These are phyloP conservation scores for Manis crassicaudata DNA, from an alignment of 2,797 vertebrate species.

Conservation along the genomic window DNA sequence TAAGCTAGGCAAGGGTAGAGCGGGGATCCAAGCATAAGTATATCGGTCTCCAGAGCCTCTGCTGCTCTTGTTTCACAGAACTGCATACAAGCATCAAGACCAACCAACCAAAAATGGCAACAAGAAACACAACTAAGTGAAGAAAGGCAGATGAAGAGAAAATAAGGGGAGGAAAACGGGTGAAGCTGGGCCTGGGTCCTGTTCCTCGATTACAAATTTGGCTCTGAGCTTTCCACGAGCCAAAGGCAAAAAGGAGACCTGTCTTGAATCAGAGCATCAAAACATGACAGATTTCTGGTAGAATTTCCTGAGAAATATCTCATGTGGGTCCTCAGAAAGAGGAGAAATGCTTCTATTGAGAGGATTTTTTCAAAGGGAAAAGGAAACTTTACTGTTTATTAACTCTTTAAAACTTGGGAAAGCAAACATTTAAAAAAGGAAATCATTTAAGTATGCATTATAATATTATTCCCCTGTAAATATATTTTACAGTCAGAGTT, in stretches of 20 bases:
- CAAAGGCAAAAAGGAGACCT: background rate
- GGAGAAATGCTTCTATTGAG: constrained; percentile 32
- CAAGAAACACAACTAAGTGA: background rate
- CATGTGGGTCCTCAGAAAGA: constrained; percentile 21
- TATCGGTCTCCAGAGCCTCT: background rate
- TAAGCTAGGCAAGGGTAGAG: background rate
- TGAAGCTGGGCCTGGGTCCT: background rate
- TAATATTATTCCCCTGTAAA: constrained; percentile 50
- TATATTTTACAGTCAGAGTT: constrained; percentile 50
- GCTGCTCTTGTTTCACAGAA: background rate
- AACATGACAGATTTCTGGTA: constrained; percentile 40
- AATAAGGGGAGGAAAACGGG: background rate
- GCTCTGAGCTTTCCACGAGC: constrained; percentile 9
- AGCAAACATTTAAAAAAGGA: constrained; percentile 61
- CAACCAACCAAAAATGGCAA: constrained; percentile 24
- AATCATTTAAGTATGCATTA: constrained; percentile 57
- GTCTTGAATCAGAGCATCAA: background rate
- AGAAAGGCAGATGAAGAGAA: background rate
- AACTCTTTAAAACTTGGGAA: constrained; percentile 34
- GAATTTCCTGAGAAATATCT: constrained; percentile 49
- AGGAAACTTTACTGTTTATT: constrained; percentile 49
- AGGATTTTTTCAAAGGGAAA: constrained; percentile 33
- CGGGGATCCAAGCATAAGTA: background rate
- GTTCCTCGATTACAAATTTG: background rate
- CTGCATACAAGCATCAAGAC: constrained; percentile 27